Evolutionary conservation across 2,113 vertebrate species (phyloP).

Genomic region (Actenoides lindsayi): DNA sequence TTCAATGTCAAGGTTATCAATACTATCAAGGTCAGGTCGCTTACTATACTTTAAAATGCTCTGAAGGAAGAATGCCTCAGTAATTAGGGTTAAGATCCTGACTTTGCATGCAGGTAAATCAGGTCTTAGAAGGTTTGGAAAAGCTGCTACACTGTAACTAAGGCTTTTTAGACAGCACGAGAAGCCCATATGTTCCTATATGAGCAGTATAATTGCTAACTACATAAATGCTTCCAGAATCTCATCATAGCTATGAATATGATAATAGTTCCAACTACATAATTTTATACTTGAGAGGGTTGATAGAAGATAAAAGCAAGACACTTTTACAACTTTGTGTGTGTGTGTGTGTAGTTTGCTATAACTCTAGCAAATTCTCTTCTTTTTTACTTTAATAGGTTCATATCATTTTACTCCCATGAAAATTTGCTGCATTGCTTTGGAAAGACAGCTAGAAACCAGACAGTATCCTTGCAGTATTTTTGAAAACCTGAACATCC

Average conservation of each 20-base stretch:
- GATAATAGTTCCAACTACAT: background rate
- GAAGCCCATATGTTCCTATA: background rate
- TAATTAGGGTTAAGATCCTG: background rate
- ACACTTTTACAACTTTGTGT: background rate
- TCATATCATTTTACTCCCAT: background rate
- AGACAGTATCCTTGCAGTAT: background rate
- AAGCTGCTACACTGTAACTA: background rate
- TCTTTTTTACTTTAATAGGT: background rate
- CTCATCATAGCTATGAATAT: background rate
- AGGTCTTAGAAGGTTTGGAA: background rate
- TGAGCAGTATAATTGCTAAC: background rate
- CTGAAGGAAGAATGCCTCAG: background rate
- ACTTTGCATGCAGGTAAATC: background rate
- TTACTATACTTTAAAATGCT: background rate
- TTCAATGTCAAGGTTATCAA: background rate
- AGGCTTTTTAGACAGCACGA: background rate
- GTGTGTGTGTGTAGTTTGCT: background rate
- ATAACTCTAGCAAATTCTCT: background rate
- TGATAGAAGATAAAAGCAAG: background rate
- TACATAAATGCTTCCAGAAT: background rate
- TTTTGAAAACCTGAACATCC: conserved; percentile 24
- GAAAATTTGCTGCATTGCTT: background rate
- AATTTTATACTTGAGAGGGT: background rate
- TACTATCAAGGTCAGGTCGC: background rate
- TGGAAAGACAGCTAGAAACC: background rate